Evolutionary conservation across 2,113 vertebrate species (phyloP).

Genomic region (Spermophilus dauricus): DNA sequence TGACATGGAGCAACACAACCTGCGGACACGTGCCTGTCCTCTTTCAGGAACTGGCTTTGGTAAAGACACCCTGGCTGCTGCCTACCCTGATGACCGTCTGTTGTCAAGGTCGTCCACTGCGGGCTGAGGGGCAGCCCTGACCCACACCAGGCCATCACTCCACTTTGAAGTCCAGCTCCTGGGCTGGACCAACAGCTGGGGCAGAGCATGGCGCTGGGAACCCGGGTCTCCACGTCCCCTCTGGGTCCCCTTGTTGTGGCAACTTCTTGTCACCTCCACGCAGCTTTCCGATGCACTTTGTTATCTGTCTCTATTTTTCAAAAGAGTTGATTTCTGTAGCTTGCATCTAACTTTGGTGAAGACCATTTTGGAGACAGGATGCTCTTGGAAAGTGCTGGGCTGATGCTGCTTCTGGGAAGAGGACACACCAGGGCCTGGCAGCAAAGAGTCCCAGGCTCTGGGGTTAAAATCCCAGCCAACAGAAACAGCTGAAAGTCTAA

Average conservation of each 20-base stretch:
- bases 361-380: not conserved
- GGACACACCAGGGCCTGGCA: too few relatives aligned
- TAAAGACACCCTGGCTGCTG: not conserved
- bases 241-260: not conserved
- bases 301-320: not conserved
- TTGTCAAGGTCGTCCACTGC: rapidly evolving
- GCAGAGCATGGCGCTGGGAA: rapidly evolving
- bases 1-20: not conserved
- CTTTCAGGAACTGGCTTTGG: too few relatives aligned
- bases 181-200: not conserved
- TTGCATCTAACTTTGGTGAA: not conserved
- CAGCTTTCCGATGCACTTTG: too few relatives aligned
- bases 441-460: not conserved
- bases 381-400: not conserved
- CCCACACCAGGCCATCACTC: not conserved
- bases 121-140: not conserved
- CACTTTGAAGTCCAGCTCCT: not conserved
- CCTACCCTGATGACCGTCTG: too few relatives aligned
- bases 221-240: rapidly evolving
- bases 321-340: not conserved
- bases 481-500: not conserved
- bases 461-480: not conserved
- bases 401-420: not conserved
- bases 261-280: not conserved
- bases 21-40: too few relatives aligned